Evolutionary conservation across 2,888 invertebrate species (phyloP).

Genomic region (Tanytarsus gracilentus): DNA sequence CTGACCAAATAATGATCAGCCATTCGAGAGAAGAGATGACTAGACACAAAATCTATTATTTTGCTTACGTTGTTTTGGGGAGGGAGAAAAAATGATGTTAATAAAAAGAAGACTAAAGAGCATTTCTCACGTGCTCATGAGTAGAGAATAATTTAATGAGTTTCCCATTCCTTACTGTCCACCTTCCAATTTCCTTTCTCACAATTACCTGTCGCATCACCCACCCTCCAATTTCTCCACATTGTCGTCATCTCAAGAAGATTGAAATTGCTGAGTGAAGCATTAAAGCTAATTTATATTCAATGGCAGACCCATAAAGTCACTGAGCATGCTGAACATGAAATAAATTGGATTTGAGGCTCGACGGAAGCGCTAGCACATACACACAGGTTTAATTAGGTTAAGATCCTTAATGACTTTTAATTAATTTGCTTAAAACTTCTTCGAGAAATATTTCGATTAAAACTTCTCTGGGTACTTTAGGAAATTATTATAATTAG

Average conservation of each 20-base stretch:
- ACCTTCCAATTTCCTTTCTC: no score
- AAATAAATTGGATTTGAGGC: conserved; percentile 15
- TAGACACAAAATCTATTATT: neutral
- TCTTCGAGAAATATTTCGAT: neutral
- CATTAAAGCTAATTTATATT: conserved; percentile 10
- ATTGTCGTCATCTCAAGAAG: neutral
- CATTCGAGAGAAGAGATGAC: neutral
- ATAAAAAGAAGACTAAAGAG: no score
- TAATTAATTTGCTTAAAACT: conserved; percentile 7
- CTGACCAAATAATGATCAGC: no score
- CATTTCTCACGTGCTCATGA: no score
- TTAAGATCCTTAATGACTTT: conserved; percentile 6
- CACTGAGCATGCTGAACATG: conserved; percentile 14
- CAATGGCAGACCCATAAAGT: conserved; percentile 8
- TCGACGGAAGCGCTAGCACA: conserved; percentile 1
- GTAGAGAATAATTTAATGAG: no score
- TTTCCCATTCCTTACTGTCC: no score
- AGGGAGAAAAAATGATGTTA: no score
- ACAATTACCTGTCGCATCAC: neutral
- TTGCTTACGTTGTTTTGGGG: no score
- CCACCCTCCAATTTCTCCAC: neutral
- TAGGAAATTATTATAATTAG: neutral
- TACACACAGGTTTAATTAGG: conserved; percentile 15
- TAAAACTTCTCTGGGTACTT: neutral
- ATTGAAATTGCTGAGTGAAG: conserved; percentile 4